Evolutionary conservation across 2,888 invertebrate species (phyloP), one percentile per base, ranked within the genome.

Genomic region (Pterostichus niger): DNA sequence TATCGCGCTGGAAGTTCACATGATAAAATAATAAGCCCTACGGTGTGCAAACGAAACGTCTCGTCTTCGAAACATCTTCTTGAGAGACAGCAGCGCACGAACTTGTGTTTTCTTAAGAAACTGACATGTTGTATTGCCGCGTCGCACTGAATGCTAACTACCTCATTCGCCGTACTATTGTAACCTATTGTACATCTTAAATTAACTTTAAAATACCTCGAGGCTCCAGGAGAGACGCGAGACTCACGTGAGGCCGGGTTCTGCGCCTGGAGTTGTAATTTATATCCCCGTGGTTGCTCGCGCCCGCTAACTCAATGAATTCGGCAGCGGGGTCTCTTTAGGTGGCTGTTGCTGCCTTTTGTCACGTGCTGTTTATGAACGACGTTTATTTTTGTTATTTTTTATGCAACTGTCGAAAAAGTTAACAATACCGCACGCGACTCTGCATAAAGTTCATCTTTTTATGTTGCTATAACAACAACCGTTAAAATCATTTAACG

Each of bases 131-230:
- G 87, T 86, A 88, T 88, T 88, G 88, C 88, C 84, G 84, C 84
- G 84, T 77, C 84, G 86, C 86, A 85, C 85, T 86, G 87, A 86
- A 86, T 87, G 87, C 87, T 88, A 88, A 88, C 88, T 88, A 88
- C 88, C 88, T 88, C 88, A 87, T 89, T 88, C 87, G 86, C 77
- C 49, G 86, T 85, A 85, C 88, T 85, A 88, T 88, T 88, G 88
- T 88, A 88, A 87, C 88, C 88, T 87, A 88, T 89, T 89, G 89
- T 89, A 87, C 87, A 84, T 85, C 86, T 85, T 83, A 83, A 83
- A 83, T 83, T 83, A 83, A 83, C 83, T 83, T 83, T 83, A 83
- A 83, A 83, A 83, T 83, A 77, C 83, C 83, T 77, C 64, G 35
- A 76, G 83, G 83, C 77, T 52, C 73, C 73, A 64, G 56, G 15